These are phyloP conservation scores for Ciconia boyciana DNA, from an alignment of 2,113 vertebrate species.

Conservation along the genomic window DNA sequence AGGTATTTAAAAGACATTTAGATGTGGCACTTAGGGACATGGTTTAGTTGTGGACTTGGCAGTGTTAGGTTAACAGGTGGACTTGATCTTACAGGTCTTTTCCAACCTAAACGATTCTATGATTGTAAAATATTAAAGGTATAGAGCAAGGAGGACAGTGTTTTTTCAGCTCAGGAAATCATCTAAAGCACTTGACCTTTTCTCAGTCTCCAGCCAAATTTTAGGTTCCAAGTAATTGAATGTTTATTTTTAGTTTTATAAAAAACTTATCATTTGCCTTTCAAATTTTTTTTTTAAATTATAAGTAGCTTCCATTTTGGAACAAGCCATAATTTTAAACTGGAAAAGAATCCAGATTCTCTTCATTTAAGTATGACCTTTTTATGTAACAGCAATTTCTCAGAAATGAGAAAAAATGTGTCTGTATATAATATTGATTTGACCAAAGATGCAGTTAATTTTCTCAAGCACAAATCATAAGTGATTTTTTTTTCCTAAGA, in stretches of 20 bases:
- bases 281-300: neutral
- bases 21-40: too few species aligned
- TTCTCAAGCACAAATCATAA: neutral
- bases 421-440: neutral
- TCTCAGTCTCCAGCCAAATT: neutral
- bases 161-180: neutral
- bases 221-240: neutral
- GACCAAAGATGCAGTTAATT: neutral
- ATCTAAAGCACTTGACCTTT: neutral
- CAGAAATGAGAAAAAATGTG: neutral
- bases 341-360: neutral
- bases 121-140: neutral
- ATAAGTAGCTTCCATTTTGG: neutral
- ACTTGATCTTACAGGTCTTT: too few species aligned
- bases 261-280: neutral
- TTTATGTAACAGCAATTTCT: neutral
- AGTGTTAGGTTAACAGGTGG: too few species aligned
- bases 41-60: too few species aligned
- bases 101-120: too few species aligned
- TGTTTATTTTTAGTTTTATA: neutral
- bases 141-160: neutral
- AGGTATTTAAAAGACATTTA: too few species aligned
- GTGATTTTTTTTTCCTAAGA: neutral
- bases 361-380: neutral
- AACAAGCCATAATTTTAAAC: neutral